Conservation (phyloP, 2,888 invertebrate species). For the Tetrapedia diversipes region DNA sequence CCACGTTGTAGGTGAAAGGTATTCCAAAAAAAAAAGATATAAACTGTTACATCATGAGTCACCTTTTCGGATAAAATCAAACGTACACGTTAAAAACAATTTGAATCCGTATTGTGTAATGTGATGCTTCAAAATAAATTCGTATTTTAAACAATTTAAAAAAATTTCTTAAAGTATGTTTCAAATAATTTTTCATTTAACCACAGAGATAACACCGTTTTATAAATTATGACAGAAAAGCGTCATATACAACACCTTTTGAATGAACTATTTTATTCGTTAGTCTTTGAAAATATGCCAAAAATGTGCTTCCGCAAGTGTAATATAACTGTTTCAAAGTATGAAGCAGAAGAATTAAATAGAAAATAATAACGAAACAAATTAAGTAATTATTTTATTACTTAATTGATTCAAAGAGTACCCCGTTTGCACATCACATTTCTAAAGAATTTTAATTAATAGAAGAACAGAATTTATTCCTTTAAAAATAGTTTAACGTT, state of each 20-base stretch:
- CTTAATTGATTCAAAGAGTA: not conserved
- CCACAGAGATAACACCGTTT: not conserved
- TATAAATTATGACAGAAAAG: not conserved
- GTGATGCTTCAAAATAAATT: not conserved
- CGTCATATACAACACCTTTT: not conserved
- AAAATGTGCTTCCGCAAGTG: slow-evolving; percentile 43
- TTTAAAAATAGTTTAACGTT: slow-evolving; percentile 10
- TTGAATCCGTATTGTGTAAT: not conserved
- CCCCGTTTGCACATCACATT: too few species aligned
- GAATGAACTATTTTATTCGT: not conserved
- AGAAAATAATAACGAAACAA: slow-evolving; percentile 13
- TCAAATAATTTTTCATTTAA: not conserved
- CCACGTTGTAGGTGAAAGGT: slow-evolving; percentile 63
- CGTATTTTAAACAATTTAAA: not conserved
- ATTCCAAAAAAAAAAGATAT: slow-evolving; percentile 48
- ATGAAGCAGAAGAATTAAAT: not conserved
- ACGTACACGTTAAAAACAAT: slow-evolving; percentile 27
- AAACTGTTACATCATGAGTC: slow-evolving; percentile 50
- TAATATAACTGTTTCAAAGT: slow-evolving; percentile 12
- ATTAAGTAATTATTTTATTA: not conserved
- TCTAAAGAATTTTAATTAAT: too few species aligned
- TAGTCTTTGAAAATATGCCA: slow-evolving; percentile 49
- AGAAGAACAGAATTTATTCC: not conserved
- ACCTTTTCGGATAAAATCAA: slow-evolving; percentile 28
- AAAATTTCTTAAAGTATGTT: not conserved